Conservation (phyloP, 2,797 vertebrate species). For the Peromyscus nudipes region DNA sequence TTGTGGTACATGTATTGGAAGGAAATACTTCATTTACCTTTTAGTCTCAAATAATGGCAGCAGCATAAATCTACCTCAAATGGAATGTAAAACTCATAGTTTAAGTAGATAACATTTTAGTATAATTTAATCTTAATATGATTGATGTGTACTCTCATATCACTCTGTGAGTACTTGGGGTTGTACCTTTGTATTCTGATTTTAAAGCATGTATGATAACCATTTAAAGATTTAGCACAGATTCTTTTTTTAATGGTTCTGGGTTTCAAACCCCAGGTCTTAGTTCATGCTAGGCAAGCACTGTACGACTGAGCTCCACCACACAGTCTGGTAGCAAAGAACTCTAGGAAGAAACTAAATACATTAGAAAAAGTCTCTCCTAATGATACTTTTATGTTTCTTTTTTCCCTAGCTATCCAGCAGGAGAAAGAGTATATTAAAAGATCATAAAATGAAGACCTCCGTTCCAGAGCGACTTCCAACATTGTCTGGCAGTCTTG, state of each 20-base stretch:
- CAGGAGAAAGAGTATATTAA: slow-evolving; percentile 62
- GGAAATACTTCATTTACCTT: slow-evolving; percentile 17
- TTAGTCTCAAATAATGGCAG: slow-evolving; percentile 25
- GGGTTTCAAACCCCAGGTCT: background rate
- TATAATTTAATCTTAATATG: background rate
- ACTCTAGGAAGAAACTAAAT: slow-evolving; percentile 47
- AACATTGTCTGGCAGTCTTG: background rate
- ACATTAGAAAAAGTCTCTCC: slow-evolving; percentile 11
- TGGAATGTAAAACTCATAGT: background rate
- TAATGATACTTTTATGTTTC: background rate
- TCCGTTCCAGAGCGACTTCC: slow-evolving; percentile 27
- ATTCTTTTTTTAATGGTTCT: background rate
- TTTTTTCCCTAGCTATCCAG: slow-evolving; percentile 55
- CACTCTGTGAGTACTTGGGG: background rate
- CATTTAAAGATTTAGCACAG: background rate
- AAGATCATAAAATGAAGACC: slow-evolving; percentile 48
- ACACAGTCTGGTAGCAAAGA: background rate
- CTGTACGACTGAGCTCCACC: background rate
- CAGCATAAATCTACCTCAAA: background rate
- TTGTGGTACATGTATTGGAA: background rate
- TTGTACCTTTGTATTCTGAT: slow-evolving; percentile 4
- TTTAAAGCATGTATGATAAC: background rate
- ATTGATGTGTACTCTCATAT: background rate
- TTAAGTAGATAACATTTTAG: background rate
- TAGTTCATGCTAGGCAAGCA: background rate